Percentiles rank a stretch among this genome's conserved stretches.
phyloP scores from a whole-genome alignment of 2,888 invertebrate species.

The Silvanus unidentatus region DNA sequence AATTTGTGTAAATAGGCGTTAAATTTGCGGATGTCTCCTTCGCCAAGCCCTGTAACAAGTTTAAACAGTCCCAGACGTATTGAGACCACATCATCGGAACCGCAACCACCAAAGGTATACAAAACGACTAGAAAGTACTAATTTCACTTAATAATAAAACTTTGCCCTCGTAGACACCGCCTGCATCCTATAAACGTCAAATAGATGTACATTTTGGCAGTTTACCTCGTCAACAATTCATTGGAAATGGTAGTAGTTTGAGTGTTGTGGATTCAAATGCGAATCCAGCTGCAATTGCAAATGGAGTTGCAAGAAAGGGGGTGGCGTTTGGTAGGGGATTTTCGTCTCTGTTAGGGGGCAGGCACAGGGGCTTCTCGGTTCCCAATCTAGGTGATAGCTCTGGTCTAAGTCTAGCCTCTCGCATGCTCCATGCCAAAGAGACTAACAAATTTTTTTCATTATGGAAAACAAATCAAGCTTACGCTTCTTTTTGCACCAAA shows the following conservation, averaged over 20 bases:
- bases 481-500: constrained; percentile 4
- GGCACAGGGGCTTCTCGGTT: constrained; percentile 77
- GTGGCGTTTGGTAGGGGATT: constrained; percentile 69
- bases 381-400: constrained; percentile 77
- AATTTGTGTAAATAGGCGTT: constrained; percentile 19
- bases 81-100: constrained; percentile 26
- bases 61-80: constrained; percentile 35
- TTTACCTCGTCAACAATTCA: constrained; percentile 64
- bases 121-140: not conserved
- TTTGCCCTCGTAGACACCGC: constrained; percentile 58
- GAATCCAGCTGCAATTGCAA: constrained; percentile 40
- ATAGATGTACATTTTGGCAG: constrained; percentile 75
- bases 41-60: constrained; percentile 45
- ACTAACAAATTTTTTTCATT: constrained; percentile 16
- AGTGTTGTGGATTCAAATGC: constrained; percentile 41
- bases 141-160: not conserved
- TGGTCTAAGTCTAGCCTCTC: constrained; percentile 13
- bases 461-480: constrained; percentile 4
- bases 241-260: constrained; percentile 39
- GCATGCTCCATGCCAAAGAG: constrained; percentile 14
- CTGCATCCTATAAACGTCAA: constrained; percentile 67
- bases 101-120: constrained; percentile 37
- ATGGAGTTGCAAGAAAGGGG: constrained; percentile 51
- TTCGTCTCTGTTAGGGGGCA: constrained; percentile 50
- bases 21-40: constrained; percentile 43